Evolutionary conservation across 2,113 vertebrate species (phyloP).

Genomic region (Thalassarche chlororhynchos): DNA sequence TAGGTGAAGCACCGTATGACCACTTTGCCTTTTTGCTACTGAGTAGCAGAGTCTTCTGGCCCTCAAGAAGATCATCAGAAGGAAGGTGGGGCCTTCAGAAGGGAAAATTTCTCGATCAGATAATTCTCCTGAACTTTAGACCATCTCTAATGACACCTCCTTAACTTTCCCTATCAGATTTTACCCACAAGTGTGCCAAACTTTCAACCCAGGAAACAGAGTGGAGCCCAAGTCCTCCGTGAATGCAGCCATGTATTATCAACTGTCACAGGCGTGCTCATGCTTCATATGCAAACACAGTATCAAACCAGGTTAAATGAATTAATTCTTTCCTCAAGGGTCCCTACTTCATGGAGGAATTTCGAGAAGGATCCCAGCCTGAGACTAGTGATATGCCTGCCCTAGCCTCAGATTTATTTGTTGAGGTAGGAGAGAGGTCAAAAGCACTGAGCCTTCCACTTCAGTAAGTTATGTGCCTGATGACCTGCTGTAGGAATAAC

Average conservation of each 20-base stretch:
- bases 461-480: slow-evolving; percentile 17
- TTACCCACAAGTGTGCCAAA: neutral
- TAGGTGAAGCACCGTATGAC: rapidly evolving
- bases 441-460: slow-evolving; percentile 16
- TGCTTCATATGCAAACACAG: neutral
- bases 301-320: neutral
- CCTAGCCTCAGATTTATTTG: slow-evolving; percentile 12
- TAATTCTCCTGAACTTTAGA: neutral
- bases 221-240: neutral
- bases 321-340: neutral
- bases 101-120: neutral
- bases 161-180: neutral
- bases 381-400: neutral
- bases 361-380: neutral
- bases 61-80: neutral
- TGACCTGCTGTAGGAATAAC: slow-evolving; percentile 21
- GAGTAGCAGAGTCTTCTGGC: neutral
- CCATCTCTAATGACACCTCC: neutral
- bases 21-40: too few relatives aligned
- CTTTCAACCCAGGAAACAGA: neutral
- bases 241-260: neutral
- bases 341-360: neutral
- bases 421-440: slow-evolving; percentile 19
- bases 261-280: rapidly evolving
- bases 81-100: neutral